Percentiles rank a stretch among this genome's conserved stretches.
phyloP scores from a whole-genome alignment of 2,113 vertebrate species.

The Menidia beryllina region DNA sequence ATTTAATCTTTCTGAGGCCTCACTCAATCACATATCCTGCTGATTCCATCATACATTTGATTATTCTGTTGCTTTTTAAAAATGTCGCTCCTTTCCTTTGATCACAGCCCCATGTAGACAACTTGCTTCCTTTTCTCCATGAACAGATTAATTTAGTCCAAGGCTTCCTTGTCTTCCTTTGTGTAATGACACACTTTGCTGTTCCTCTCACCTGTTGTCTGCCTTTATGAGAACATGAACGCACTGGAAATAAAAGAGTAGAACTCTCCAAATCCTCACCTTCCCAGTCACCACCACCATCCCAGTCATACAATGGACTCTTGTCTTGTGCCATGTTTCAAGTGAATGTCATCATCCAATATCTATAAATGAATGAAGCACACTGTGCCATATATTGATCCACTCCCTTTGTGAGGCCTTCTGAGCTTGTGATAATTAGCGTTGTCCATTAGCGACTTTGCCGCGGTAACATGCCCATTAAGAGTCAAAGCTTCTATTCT shows the following conservation, averaged over 20 bases:
- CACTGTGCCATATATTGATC: constrained; percentile 81
- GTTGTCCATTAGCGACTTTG: constrained; percentile 84
- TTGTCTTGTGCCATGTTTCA: constrained; percentile 69
- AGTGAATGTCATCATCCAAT: constrained; percentile 78
- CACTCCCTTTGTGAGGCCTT: constrained; percentile 79
- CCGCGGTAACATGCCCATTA: constrained; percentile 83
- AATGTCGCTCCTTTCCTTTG: constrained; percentile 27
- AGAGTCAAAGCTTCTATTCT: constrained; percentile 80
- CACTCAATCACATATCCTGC: too few relatives aligned
- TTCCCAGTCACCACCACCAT: constrained; percentile 52
- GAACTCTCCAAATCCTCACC: constrained; percentile 60
- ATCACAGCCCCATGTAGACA: constrained; percentile 20
- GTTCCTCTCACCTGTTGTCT: constrained; percentile 53
- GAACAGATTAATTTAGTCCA: constrained; percentile 50
- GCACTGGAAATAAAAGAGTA: constrained; percentile 75
- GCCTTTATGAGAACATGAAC: constrained; percentile 70
- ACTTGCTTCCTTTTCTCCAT: constrained; percentile 56
- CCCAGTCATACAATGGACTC: constrained; percentile 68
- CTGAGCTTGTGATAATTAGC: constrained; percentile 84
- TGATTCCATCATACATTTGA: too few relatives aligned
- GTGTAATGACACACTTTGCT: constrained; percentile 50
- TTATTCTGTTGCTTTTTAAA: neutral
- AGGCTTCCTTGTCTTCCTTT: constrained; percentile 53
- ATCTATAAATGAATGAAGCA: constrained; percentile 72
- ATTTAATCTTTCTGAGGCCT: neutral